Base-by-base conservation (phyloP, 2,888 invertebrate species). In the Pemphredon lugubris region DNA sequence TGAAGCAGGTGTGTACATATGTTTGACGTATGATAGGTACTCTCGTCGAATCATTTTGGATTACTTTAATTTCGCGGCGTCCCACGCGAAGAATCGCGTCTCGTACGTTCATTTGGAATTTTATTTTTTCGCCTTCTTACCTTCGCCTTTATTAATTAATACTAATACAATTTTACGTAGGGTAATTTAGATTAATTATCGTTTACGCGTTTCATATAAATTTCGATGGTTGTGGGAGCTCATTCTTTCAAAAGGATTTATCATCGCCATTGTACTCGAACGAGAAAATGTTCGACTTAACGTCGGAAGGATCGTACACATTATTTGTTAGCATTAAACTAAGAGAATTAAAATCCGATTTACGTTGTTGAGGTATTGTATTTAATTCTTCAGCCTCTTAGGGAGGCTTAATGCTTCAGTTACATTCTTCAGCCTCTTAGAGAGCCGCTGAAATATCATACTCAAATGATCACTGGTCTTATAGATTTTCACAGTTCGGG, bases 351-450 rank as follows among this genome's bases (percentile, higher is more conserved):
- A 34, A 34, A 34, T 34, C 9, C 34, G 34, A 42, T 42, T 53
- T 44, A 13, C 40, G n/a, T 5, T 13, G 32, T 18, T 32, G 6
- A 9, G 6, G 16, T 26, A 18, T 39, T n/a, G n/a, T 55, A 47
- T 47, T 54, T 13, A 64, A 55, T 48, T 63, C 34, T 40, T 76
- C 68, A 75, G 75, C 75, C 39, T 65, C 75, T 76, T 76, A 72
- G 53, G 16, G 34, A 65, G 40, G n/a, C n/a, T n/a, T n/a, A n/a
- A n/a, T n/a, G n/a, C n/a, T n/a, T n/a, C n/a, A n/a, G n/a, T 51
- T 68, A 64, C 60, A 55, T 48, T 63, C 34, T 40, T 76, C 68
- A 75, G 75, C 75, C 39, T 65, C 75, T 76, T 76, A 72, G 53
- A 13, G 34, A 65, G 40, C 53, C 48, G 67, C 57, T 61, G 75